phyloP scores from a whole-genome alignment of 2,797 vertebrate genomes.

The Fratercula arctica region DNA sequence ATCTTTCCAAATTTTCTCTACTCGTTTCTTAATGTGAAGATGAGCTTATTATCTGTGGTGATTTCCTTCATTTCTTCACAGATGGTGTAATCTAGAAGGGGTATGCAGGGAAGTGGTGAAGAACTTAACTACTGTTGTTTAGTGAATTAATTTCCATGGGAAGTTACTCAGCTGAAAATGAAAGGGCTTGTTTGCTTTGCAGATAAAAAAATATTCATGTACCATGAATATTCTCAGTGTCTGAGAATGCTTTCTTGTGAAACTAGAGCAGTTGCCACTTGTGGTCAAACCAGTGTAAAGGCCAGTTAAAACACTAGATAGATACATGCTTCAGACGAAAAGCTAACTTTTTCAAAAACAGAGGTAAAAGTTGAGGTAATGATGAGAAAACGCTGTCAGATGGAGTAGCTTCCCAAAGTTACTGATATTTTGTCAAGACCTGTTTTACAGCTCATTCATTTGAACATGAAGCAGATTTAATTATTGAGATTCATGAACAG shows the following conservation, averaged over 20 bases:
- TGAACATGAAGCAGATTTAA: conserved; percentile 1
- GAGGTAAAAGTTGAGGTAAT: neutral
- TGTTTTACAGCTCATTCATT: neutral
- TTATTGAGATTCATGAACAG: neutral
- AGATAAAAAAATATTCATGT: neutral
- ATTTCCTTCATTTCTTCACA: conserved; percentile 48
- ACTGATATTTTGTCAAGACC: neutral
- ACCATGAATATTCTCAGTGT: neutral
- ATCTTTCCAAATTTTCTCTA: conserved; percentile 37
- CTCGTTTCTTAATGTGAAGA: conserved; percentile 33
- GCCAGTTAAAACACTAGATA: neutral
- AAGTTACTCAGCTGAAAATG: conserved; percentile 38
- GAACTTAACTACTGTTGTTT: neutral
- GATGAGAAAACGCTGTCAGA: neutral
- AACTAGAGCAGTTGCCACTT: conserved; percentile 8
- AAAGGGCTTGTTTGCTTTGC: conserved; percentile 23
- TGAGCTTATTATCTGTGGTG: conserved; percentile 12
- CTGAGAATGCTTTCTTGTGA: conserved; percentile 27
- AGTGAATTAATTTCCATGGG: conserved; percentile 31
- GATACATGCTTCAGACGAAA: neutral
- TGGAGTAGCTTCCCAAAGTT: neutral
- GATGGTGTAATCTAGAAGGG: conserved; percentile 24
- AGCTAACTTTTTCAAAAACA: neutral
- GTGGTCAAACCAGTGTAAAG: neutral
- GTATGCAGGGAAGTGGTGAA: neutral